Conservation (phyloP, 2,113 vertebrate species). For the Aphelocoma coerulescens region DNA sequence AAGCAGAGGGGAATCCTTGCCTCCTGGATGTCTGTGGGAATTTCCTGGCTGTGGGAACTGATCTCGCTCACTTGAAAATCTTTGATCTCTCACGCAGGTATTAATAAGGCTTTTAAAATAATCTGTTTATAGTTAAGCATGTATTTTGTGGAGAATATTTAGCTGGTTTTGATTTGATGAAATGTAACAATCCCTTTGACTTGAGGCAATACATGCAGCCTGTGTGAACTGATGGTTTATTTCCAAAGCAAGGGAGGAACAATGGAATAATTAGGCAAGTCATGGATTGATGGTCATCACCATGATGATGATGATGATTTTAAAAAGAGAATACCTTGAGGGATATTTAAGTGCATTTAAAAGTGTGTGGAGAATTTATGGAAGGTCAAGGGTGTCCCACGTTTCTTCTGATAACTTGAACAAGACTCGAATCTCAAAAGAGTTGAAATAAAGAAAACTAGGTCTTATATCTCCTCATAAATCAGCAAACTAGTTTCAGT, state of each 20-base stretch:
- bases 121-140: not conserved
- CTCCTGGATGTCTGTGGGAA: conserved; percentile 84
- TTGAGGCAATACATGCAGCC: not conserved
- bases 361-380: not conserved
- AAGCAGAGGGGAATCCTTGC: conserved; percentile 87
- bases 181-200: not conserved
- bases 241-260: not conserved
- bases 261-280: not conserved
- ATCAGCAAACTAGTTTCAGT: not conserved
- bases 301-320: not conserved
- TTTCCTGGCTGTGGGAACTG: conserved; percentile 91
- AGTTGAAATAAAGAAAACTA: not conserved
- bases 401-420: not conserved
- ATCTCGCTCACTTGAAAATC: conserved; percentile 85
- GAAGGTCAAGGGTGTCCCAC: not conserved
- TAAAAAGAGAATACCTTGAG: not conserved
- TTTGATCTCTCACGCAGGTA: conserved; percentile 96
- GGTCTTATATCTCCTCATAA: not conserved
- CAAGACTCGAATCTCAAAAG: not conserved
- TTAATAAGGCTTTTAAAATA: not conserved
- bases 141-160: not conserved
- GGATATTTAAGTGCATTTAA: not conserved
- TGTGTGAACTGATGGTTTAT: not conserved
- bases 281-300: not conserved
- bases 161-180: not conserved